These are phyloP conservation scores for Porites lutea DNA, from an alignment of 64 coral and sea anemone species.

Conservation along the genomic window DNA sequence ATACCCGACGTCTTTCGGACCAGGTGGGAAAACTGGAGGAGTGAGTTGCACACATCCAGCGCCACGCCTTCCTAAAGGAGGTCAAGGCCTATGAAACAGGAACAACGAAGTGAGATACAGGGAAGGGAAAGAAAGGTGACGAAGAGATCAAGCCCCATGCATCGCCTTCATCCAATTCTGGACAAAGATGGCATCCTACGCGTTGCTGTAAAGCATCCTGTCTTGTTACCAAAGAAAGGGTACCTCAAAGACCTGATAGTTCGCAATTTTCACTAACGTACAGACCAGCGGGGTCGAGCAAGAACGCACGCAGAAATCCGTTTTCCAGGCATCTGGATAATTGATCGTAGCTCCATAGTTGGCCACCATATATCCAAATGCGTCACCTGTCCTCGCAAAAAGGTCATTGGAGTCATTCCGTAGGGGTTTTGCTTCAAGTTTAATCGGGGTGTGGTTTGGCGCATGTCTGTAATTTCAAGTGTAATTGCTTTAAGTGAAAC, in stretches of 20 bases:
- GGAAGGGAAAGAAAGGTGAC: too few species aligned
- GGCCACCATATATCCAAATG: background rate
- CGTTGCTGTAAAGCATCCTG: background rate
- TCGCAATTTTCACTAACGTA: background rate
- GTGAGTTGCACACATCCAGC: background rate
- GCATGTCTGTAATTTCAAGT: too few species aligned
- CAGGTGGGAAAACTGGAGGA: slow-evolving; percentile 55
- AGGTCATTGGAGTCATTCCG: too few species aligned
- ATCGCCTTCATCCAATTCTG: background rate
- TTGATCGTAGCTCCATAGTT: background rate
- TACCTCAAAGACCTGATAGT: background rate
- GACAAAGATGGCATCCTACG: background rate
- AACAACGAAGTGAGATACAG: background rate
- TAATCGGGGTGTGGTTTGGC: too few species aligned
- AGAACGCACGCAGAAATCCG: slow-evolving; percentile 1
- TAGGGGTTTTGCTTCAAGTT: too few species aligned
- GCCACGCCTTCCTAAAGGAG: background rate
- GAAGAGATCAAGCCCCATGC: background rate
- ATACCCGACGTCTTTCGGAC: slow-evolving; percentile 10
- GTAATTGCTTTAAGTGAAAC: too few species aligned
- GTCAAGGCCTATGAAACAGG: background rate
- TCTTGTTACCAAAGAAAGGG: background rate
- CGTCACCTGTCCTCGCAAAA: background rate
- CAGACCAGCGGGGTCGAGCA: background rate
- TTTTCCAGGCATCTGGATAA: background rate